These are phyloP conservation scores for Ceratotherium simum DNA, from an alignment of 2,113 vertebrate genomes.

Conservation along the genomic window DNA sequence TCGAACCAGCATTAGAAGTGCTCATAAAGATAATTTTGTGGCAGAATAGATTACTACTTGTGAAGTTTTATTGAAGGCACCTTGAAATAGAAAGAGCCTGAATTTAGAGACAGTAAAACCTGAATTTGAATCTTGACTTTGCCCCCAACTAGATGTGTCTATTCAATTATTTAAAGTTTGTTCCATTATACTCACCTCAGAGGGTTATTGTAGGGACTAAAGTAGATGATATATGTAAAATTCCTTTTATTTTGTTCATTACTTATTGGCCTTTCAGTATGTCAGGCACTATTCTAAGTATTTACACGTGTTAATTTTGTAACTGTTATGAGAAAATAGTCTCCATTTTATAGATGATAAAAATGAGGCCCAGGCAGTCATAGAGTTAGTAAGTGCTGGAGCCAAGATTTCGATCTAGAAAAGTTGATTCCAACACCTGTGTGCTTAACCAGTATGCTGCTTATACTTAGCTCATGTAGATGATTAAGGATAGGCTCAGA, in stretches of 20 bases:
- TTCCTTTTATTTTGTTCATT: not conserved
- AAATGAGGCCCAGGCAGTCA: not conserved
- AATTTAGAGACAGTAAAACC: slow-evolving; percentile 14
- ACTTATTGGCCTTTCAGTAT: not conserved
- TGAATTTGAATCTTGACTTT: not conserved
- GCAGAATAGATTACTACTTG: not conserved
- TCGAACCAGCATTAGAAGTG: not conserved
- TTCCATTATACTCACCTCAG: not conserved
- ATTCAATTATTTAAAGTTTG: slow-evolving; percentile 13
- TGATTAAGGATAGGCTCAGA: not conserved
- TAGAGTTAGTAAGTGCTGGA: not conserved
- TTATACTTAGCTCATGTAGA: not conserved
- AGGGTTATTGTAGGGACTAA: not conserved
- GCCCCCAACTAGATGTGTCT: not conserved
- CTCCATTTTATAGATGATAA: not conserved
- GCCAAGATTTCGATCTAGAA: not conserved
- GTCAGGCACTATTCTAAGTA: not conserved
- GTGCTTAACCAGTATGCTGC: not conserved
- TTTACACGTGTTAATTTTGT: not conserved
- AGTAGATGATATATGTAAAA: not conserved
- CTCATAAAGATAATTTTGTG: not conserved
- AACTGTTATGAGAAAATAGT: not conserved
- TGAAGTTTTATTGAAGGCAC: slow-evolving; percentile 15
- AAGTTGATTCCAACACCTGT: not conserved
- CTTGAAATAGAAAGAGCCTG: slow-evolving; percentile 26